Conservation (phyloP, 2,797 vertebrate genomes). For the Hylomyscus alleni region DNA sequence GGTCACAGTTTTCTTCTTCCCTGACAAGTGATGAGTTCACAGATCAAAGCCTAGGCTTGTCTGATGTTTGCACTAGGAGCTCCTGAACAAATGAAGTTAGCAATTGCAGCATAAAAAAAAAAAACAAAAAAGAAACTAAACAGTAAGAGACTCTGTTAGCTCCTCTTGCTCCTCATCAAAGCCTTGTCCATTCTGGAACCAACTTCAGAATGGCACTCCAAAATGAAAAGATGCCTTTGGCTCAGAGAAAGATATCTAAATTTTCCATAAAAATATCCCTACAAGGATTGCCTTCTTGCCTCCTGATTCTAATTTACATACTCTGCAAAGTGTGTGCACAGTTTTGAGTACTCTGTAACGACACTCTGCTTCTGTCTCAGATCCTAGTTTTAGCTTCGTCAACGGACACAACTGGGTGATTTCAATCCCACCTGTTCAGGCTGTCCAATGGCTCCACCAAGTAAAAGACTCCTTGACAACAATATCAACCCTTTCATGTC, state of each 20-base stretch:
- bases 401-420: not conserved
- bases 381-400: not conserved
- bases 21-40: constrained; percentile 73
- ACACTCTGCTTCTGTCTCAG: not conserved
- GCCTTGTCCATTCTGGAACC: not conserved
- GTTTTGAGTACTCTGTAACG: not conserved
- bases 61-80: constrained; percentile 83
- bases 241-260: not conserved
- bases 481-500: not conserved
- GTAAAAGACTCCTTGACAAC: not conserved
- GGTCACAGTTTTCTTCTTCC: constrained; percentile 78
- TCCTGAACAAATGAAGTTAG: constrained; percentile 89
- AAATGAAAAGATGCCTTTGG: not conserved
- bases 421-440: not conserved
- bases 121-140: not conserved
- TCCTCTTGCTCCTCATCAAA: not conserved
- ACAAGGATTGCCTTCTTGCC: not conserved
- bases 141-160: not conserved
- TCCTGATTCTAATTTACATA: not conserved
- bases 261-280: not conserved
- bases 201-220: not conserved
- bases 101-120: constrained; percentile 58
- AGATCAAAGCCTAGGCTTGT: constrained; percentile 72
- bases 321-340: not conserved
- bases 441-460: not conserved